Conservation (phyloP, 2,113 vertebrate species). For the Sprattus sprattus region DNA sequence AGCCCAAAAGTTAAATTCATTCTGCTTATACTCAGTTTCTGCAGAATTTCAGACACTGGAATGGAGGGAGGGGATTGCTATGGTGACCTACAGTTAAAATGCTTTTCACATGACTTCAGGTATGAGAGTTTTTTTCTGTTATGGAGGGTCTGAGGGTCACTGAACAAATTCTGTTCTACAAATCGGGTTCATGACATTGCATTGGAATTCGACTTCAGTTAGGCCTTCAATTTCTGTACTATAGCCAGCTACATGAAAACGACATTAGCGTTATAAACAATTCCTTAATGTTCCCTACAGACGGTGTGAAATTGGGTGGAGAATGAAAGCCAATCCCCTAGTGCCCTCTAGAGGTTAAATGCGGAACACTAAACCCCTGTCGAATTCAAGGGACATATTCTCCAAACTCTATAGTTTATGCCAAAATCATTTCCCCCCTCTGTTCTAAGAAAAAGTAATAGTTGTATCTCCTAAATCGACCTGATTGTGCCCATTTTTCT, state of each 20-base stretch:
- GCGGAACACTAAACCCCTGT: not conserved
- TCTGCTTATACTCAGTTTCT: not conserved
- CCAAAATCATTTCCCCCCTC: not conserved
- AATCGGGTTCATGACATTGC: not conserved
- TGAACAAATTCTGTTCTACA: not conserved
- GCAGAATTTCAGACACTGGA: not conserved
- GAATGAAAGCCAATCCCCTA: not conserved
- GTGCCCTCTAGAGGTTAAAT: slow-evolving; percentile 37
- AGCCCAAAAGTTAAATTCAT: not conserved
- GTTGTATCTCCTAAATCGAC: not conserved
- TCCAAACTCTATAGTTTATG: not conserved
- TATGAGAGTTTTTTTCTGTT: not conserved
- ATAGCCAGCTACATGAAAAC: not conserved
- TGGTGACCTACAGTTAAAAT: not conserved
- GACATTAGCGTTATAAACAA: not conserved
- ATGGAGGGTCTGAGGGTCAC: not conserved
- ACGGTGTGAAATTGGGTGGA: not conserved
- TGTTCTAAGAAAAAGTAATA: not conserved
- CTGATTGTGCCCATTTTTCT: not conserved
- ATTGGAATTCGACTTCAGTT: not conserved
- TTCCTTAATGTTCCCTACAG: not conserved
- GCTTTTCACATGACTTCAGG: not conserved
- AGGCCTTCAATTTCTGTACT: too few relatives aligned
- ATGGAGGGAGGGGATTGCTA: not conserved
- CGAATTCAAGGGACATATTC: not conserved